phyloP scores from a whole-genome alignment of 2,113 vertebrate species.

The Balaenoptera acutorostrata region DNA sequence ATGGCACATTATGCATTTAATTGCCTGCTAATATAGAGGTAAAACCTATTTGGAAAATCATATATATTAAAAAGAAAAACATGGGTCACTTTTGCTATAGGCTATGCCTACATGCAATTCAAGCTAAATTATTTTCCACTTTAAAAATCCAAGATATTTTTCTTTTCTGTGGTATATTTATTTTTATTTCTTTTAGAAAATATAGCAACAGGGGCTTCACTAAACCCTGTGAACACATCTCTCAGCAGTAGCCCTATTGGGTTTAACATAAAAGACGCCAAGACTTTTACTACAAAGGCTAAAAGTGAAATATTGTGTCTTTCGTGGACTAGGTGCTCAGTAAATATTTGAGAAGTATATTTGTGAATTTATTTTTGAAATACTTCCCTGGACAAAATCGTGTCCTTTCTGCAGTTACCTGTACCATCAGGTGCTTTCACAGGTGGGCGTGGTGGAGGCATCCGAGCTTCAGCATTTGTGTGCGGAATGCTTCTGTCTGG shows the following conservation, averaged over 20 bases:
- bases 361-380: background rate
- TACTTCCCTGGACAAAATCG: background rate
- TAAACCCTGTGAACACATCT: background rate
- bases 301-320: background rate
- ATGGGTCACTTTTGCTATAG: background rate
- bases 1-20: background rate
- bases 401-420: background rate
- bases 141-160: background rate
- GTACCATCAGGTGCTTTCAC: background rate
- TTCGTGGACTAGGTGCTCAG: background rate
- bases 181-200: slow-evolving; percentile 12
- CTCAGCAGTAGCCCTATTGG: background rate
- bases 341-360: background rate
- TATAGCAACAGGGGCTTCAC: background rate
- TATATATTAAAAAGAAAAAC: background rate
- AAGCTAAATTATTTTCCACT: background rate
- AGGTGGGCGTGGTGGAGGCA: too few relatives aligned
- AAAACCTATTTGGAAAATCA: background rate
- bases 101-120: background rate
- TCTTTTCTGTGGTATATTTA: background rate
- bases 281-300: background rate
- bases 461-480: background rate
- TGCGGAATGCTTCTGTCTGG: background rate
- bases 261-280: background rate
- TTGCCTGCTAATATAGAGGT: background rate